These are phyloP conservation scores for Equus przewalskii DNA, from an alignment of 2,113 vertebrate genomes.

Conservation along the genomic window DNA sequence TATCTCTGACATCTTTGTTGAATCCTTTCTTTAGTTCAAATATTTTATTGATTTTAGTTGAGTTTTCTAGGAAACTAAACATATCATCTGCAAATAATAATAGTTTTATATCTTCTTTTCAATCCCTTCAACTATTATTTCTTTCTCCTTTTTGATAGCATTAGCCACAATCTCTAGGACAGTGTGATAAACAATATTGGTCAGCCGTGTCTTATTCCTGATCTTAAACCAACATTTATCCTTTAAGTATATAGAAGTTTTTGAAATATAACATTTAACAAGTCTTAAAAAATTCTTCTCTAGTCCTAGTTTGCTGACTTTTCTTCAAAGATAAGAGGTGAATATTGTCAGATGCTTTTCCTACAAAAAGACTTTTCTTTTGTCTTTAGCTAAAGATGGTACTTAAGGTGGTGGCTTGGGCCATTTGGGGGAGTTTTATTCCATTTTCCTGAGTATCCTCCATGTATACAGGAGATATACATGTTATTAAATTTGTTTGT, in stretches of 20 bases:
- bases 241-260: background rate
- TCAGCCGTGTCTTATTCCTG: background rate
- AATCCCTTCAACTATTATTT: background rate
- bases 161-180: background rate
- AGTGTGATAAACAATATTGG: background rate
- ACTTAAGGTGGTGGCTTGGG: background rate
- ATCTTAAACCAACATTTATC: background rate
- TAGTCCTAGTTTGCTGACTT: background rate
- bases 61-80: background rate
- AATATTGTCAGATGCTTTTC: background rate
- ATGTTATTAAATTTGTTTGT: background rate
- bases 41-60: background rate
- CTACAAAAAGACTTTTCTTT: background rate
- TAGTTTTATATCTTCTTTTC: background rate
- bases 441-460: background rate
- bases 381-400: background rate
- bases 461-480: background rate
- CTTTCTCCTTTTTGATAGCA: background rate
- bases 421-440: background rate
- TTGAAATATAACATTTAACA: background rate
- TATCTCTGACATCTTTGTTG: background rate
- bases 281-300: background rate
- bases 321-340: background rate
- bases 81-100: background rate
- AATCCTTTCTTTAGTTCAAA: background rate